Percentiles rank a stretch among this genome's conserved stretches.
These are phyloP conservation scores for Chloebia gouldiae DNA, from an alignment of 2,113 vertebrate genomes.

Conservation along the genomic window DNA sequence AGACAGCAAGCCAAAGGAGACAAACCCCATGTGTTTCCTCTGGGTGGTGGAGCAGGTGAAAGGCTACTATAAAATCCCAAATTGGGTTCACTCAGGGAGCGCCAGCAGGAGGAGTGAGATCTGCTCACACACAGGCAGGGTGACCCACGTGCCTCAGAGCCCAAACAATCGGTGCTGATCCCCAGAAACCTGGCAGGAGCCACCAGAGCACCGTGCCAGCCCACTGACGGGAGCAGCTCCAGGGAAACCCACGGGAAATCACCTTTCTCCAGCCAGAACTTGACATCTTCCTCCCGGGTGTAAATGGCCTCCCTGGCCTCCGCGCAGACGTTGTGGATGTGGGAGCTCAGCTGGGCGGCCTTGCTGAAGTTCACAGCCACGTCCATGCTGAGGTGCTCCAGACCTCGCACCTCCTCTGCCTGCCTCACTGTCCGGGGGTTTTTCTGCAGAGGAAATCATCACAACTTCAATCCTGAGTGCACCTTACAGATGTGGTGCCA, in stretches of 20 bases:
- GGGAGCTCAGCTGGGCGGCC: conserved; percentile 86
- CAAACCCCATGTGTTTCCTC: neutral
- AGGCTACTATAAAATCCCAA: neutral
- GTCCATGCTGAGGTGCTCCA: conserved; percentile 89
- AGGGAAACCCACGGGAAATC: fast-evolving
- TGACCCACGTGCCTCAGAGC: fast-evolving
- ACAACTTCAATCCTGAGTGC: no score
- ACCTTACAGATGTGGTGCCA: neutral
- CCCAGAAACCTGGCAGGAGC: neutral
- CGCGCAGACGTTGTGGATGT: conserved; percentile 89
- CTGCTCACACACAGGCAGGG: neutral
- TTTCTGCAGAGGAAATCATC: no score
- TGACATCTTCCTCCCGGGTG: conserved; percentile 87
- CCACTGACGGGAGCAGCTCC: neutral
- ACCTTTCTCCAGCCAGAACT: conserved; percentile 90
- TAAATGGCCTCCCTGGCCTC: conserved; percentile 92
- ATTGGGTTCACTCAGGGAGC: neutral
- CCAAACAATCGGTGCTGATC: neutral
- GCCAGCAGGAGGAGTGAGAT: neutral
- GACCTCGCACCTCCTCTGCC: conserved; percentile 86
- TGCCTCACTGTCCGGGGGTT: no score
- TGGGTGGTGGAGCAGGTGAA: neutral
- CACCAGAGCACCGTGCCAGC: neutral
- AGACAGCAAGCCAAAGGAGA: neutral
- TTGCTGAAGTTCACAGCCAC: conserved; percentile 87